Base-by-base conservation (phyloP, 2,888 invertebrate genomes). In the Ennomos erosarius region DNA sequence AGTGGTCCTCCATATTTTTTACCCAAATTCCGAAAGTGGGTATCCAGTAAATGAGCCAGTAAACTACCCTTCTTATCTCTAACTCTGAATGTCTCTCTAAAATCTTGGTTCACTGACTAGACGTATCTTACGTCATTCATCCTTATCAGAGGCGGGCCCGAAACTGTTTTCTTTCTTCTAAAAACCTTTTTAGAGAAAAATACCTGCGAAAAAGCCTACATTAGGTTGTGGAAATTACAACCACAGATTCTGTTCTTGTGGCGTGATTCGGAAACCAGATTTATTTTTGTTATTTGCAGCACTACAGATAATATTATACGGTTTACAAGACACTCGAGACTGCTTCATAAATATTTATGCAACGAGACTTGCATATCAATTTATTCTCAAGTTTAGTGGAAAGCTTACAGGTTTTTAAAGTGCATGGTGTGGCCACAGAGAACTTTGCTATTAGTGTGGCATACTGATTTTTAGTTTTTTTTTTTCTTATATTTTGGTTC, bases 71-170 rank as follows among this genome's bases (percentile, higher is more conserved):
- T 26, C 26, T 26, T 26, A 26, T 26, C 26, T 26, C 26, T 6
- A 26, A 26, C 26, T 26, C 6, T 3, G 26, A 26, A 26, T 26
- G 26, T 26, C 6, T n/a, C 16, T 8, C 9, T 9, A 9, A 26
- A 50, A 12, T 11, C 26, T 10, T 56, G 55, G 49, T 35, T 4
- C 1, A 16, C 43, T 2, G 13, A 43, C 34, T 5, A 47, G 26
- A 2, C 42, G 33, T 57, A 57, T 47, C 57, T 52, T 37, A 9
- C 51, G 35, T 52, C 52, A 47, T 57, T 56, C 57, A 51, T 51
- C 43, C 57, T 52, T 57, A 57, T 57, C 57, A 57, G 50, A 4
- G 34, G 42, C 33, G 38, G 36, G 37, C 48, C 48, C 12, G 26
- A 50, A 51, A 51, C 56, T 56, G 56, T 56, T 56, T 51, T 51